Percentiles rank a stretch among this genome's conserved stretches.
Conservation (phyloP, 2,113 vertebrate species). For the Aphelocoma coerulescens region DNA sequence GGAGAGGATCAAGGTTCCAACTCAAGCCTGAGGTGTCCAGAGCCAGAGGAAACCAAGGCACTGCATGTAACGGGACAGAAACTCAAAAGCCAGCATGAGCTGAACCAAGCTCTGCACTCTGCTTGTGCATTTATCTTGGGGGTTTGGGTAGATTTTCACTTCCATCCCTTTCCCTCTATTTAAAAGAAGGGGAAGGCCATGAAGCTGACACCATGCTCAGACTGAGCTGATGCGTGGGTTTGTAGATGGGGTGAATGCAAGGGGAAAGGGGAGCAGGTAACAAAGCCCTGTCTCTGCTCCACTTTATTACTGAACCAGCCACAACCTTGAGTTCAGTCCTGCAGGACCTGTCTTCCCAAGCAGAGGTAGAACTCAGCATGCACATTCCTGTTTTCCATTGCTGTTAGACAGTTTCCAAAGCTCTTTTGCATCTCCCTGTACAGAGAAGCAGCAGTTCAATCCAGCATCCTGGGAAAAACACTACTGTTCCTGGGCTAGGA, state of each 20-base stretch:
- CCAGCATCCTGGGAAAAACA: background rate
- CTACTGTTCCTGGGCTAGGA: background rate
- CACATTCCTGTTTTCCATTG: background rate
- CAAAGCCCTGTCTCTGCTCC: background rate
- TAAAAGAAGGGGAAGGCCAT: background rate
- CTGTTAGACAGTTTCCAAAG: background rate
- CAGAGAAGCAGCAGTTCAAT: background rate
- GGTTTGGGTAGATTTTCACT: background rate
- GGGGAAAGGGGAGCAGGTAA: background rate
- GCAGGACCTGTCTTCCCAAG: background rate
- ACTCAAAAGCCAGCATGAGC: background rate
- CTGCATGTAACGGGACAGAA: background rate
- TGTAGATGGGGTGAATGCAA: background rate
- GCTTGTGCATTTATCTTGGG: background rate
- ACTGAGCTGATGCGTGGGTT: fast-evolving
- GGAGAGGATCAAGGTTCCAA: background rate
- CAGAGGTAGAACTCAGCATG: background rate
- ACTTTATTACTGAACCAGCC: background rate
- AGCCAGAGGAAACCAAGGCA: background rate
- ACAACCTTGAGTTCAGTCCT: background rate
- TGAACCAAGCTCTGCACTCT: background rate
- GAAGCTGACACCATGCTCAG: background rate
- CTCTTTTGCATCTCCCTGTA: background rate
- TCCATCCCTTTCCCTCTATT: background rate
- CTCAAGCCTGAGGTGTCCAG: background rate